A percentile compares a stretch with the other conserved stretches of the same genome.
phyloP scores from a whole-genome alignment of 2,113 vertebrate genomes.

The Chloroceryle aenea region DNA sequence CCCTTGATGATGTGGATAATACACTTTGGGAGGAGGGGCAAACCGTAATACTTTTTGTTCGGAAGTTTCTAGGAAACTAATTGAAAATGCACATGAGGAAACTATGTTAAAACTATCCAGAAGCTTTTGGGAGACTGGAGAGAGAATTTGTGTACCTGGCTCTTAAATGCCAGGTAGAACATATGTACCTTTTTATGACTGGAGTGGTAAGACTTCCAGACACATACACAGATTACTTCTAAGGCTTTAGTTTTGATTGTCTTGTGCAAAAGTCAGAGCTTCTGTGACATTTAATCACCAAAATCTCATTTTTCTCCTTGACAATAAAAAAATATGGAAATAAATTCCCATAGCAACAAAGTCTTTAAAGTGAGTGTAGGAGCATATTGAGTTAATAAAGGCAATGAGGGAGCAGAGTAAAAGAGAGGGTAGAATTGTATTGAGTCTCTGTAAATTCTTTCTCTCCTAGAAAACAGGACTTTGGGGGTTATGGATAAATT shows the following conservation, averaged over 20 bases:
- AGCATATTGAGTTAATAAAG: slow-evolving; percentile 58
- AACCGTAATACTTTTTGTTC: background rate
- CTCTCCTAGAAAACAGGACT: slow-evolving; percentile 14
- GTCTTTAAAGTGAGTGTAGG: slow-evolving; percentile 4
- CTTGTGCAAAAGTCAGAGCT: slow-evolving; percentile 24
- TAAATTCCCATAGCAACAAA: slow-evolving; percentile 26
- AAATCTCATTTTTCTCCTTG: slow-evolving; percentile 8
- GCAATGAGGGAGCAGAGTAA: background rate
- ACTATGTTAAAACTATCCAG: background rate
- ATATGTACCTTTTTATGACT: background rate
- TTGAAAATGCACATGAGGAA: background rate
- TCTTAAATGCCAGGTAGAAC: background rate
- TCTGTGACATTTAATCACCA: slow-evolving; percentile 32
- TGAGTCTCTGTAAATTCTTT: slow-evolving; percentile 26
- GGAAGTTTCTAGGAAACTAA: slow-evolving; percentile 19
- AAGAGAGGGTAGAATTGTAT: slow-evolving; percentile 1
- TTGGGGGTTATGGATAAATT: slow-evolving; percentile 17
- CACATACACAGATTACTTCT: background rate
- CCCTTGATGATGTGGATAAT: background rate
- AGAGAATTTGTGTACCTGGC: background rate
- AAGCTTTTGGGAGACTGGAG: background rate
- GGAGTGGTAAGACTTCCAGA: background rate
- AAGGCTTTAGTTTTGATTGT: background rate
- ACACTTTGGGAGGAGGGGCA: background rate
- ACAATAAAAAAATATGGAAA: slow-evolving; percentile 50